Evolutionary conservation across 1,140 invertebrate species (phyloP).

Genomic region (Monochamus saltuarius): DNA sequence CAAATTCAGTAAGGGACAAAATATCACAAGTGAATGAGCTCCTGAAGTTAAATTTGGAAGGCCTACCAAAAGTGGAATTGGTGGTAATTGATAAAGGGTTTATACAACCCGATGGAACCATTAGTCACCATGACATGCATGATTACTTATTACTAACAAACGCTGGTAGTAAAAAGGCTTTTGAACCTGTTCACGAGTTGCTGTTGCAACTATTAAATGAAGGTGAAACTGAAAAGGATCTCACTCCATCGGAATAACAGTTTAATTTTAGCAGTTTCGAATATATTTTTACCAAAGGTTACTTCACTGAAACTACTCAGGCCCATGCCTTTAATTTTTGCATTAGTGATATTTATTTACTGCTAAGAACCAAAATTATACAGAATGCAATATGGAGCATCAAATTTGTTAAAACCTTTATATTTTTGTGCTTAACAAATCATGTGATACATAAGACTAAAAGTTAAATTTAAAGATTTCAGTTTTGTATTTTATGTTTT

Average conservation of each 20-base stretch:
- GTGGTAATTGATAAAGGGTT: conserved; percentile 74
- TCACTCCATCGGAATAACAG: conserved; percentile 67
- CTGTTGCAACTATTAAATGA: conserved; percentile 73
- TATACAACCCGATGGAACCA: conserved; percentile 74
- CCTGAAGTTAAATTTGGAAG: conserved; percentile 62
- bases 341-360: no score
- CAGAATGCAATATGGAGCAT: no score
- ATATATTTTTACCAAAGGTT: no score
- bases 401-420: no score
- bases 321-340: no score
- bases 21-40: conserved; percentile 72
- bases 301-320: no score
- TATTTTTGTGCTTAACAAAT: no score
- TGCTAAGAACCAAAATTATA: no score
- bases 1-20: conserved; percentile 76
- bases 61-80: conserved; percentile 65
- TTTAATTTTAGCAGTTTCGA: no score
- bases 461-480: no score
- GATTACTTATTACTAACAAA: conserved; percentile 86
- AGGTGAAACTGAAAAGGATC: conserved; percentile 69
- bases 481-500: no score
- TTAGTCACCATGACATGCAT: conserved; percentile 84
- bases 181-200: conserved; percentile 78
- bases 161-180: conserved; percentile 78
- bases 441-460: no score